Evolutionary conservation across 64 coral and sea anemone species (phyloP), one percentile per base, ranked within the genome.

Genomic region (Stylophora pistillata): DNA sequence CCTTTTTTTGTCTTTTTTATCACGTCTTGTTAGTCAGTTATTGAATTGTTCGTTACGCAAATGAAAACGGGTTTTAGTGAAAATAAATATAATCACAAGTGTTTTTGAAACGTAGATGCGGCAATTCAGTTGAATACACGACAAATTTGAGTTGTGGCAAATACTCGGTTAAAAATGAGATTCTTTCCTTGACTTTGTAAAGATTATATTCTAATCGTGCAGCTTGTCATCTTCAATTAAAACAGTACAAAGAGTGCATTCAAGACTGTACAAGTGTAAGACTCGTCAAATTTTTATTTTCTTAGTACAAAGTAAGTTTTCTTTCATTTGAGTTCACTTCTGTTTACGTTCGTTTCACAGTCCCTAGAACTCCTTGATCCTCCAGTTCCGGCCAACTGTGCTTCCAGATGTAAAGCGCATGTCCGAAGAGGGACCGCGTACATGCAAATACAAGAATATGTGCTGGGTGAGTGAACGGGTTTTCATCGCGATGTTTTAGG

Each of bases 191-290:
- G 15, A 63, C 17, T 86, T 61, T 16, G 15, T 52, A 9, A 56
- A 98, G 89, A 25, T 88, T 98, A 32, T 95, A 87, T 72, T 98
- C 96, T 0, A 98, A 98, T 61, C 84, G 96, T 34, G 96, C 96
- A 57, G 96, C 96, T 1, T 98, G 96, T 57, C 96, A 98, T 78
- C 93, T 98, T 63, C 93, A 95, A 33, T 73, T 98, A 32, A 98
- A 95, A 53, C 96, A 98, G 41, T 93, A 95, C 77, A 95, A 65
- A 54, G 96, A 98, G 61, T 98, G 96, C 57, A 78, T 92, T 15
- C 96, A 98, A 86, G 96, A 98, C 63, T 98, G 96, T 31, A 92
- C 89, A 14, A 86, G 89, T 82, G 95, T 98, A 89, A 68, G 92
- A 79, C 21, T 9, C 15, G 12, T 56, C 27, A 21, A 74, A 29